Base-by-base conservation (phyloP, 2,888 invertebrate species). In the Synanthedon vespiformis region DNA sequence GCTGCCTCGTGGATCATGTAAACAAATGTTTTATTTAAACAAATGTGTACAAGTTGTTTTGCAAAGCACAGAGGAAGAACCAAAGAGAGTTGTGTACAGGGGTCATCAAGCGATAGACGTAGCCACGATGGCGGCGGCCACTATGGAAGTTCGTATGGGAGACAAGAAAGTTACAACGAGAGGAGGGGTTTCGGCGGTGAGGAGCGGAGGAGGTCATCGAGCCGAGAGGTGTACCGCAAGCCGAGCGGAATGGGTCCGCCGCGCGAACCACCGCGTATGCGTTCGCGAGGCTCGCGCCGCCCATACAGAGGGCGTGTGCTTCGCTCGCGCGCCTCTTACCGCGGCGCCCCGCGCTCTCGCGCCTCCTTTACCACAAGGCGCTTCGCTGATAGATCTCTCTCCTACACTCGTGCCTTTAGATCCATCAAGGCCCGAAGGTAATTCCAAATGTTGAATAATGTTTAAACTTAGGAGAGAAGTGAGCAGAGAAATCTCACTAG, bases 81-180 rank as follows among this genome's bases (percentile, higher is more conserved):
- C 69, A 75, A 74, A 80, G 67, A 77, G 82, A 83, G 70, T 85
- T 86, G 68, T 88, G 82, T 87, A 81, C 88, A 88, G 88, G 88
- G 87, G 63, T 82, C 85, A 52, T 80, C 86, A 74, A 82, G 84
- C 68, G 87, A 85, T 78, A 88, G 88, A 86, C 84, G 88, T 77
- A 88, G 88, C 78, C 86, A 88, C 82, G 89, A 88, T 66, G 87
- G 85, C 70, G 85, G 87, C 70, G 83, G 88, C 61, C 88, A 89
- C 76, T 88, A 88, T 75, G 87, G 88, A 70, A 84, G 85, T 66
- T 87, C 86, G 60, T 85, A 87, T 72, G 73, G 88, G 71, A 88
- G 90, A 66, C 90, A 89, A 80, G 90, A 90, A 56, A 80, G 81
- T 74, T 88, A 89, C 72, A 68, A 76, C 69, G 88, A 87, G 68